Conservation (phyloP, 1,140 invertebrate genomes). For the Neotoxoptera formosana region DNA sequence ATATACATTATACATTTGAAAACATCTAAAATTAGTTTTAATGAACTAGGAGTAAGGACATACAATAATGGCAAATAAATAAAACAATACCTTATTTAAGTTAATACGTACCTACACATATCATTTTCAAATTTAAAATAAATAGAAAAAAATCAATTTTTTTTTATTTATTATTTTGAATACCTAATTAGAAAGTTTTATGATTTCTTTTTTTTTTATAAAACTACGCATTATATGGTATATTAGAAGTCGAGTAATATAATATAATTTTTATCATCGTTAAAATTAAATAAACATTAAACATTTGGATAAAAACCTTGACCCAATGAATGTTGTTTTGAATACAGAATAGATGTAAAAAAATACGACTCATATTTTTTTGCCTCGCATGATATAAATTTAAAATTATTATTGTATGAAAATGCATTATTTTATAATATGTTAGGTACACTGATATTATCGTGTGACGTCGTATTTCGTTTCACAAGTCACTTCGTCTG, state of each 20-base stretch:
- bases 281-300: constrained; percentile 13
- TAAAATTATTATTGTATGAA: background rate
- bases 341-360: background rate
- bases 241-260: too few relatives aligned
- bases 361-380: background rate
- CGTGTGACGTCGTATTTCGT: background rate
- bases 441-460: constrained; percentile 19
- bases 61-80: too few relatives aligned
- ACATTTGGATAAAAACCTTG: background rate
- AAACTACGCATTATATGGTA: background rate
- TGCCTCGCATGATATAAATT: background rate
- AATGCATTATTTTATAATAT: background rate
- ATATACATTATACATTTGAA: too few relatives aligned
- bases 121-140: background rate
- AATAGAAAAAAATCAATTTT: background rate
- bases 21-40: background rate
- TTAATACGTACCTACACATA: too few relatives aligned
- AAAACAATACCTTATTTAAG: too few relatives aligned
- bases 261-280: background rate
- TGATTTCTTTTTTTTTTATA: background rate
- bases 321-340: background rate
- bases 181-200: background rate
- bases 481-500: background rate
- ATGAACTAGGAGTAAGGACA: background rate
- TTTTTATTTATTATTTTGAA: background rate